Percentiles rank a stretch among this genome's conserved stretches.
phyloP scores from a whole-genome alignment of 2,113 vertebrate species.

The Genyomyrus donnyi region DNA sequence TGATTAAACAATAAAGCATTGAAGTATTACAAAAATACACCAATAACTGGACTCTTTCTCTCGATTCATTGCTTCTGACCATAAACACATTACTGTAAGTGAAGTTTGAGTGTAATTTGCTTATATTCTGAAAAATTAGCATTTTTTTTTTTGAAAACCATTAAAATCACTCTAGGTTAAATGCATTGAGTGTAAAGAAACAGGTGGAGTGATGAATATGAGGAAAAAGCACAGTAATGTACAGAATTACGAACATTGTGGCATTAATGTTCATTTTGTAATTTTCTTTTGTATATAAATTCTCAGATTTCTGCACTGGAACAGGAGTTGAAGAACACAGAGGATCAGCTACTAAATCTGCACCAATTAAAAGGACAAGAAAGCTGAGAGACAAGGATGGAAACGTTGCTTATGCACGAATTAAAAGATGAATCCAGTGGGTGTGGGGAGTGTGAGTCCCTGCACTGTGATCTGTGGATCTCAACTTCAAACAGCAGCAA shows the following conservation, averaged over 20 bases:
- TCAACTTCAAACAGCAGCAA: not conserved
- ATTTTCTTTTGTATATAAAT: not conserved
- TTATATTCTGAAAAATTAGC: not conserved
- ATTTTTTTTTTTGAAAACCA: not conserved
- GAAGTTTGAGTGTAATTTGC: not conserved
- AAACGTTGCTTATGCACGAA: not conserved
- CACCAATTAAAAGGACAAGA: slow-evolving; percentile 21
- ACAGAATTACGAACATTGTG: not conserved
- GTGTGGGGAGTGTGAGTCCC: not conserved
- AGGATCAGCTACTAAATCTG: slow-evolving; percentile 49
- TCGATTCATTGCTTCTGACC: not conserved
- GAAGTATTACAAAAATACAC: not conserved
- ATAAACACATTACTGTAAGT: not conserved
- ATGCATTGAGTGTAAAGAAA: not conserved
- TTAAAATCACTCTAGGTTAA: not conserved
- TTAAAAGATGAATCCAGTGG: not conserved
- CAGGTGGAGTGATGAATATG: not conserved
- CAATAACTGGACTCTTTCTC: not conserved
- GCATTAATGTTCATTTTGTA: not conserved
- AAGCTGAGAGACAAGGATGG: not conserved
- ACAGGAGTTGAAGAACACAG: slow-evolving; percentile 52
- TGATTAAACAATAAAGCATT: not conserved
- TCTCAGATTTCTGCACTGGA: slow-evolving; percentile 49
- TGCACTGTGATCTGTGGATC: not conserved
- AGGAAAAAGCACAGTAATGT: not conserved